A percentile compares a stretch with the other conserved stretches of the same genome.
phyloP scores from a whole-genome alignment of 1,140 invertebrate species.

The Thalassaphorura encarpata region DNA sequence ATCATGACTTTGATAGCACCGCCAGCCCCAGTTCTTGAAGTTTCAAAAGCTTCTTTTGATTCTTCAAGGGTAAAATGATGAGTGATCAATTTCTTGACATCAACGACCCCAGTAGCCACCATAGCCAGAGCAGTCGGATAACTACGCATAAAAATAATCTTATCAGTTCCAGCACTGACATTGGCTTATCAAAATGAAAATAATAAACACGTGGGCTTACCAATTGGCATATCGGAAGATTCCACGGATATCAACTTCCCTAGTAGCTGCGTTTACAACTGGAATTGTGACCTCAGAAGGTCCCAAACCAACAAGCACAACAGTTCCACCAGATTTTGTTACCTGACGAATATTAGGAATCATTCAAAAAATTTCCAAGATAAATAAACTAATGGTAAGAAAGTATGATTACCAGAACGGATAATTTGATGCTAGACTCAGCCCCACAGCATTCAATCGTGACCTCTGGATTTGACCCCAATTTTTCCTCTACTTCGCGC shows the following conservation, averaged over 20 bases:
- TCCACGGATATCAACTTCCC: conserved; percentile 84
- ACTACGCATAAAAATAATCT: conserved; percentile 44
- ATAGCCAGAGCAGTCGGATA: conserved; percentile 76
- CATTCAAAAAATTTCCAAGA: too few species aligned
- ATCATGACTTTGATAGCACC: conserved; percentile 89
- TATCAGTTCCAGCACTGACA: conserved; percentile 39
- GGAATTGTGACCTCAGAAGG: conserved; percentile 66
- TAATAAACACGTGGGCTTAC: too few species aligned
- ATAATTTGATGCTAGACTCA: conserved; percentile 28
- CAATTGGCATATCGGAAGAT: conserved; percentile 87
- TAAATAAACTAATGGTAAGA: too few species aligned
- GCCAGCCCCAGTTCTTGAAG: conserved; percentile 54
- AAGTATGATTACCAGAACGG: too few species aligned
- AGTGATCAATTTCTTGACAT: conserved; percentile 81
- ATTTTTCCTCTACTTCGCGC: too few species aligned
- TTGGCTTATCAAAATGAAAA: too few species aligned
- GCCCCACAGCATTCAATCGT: conserved; percentile 54
- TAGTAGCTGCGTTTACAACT: conserved; percentile 60
- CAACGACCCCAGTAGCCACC: conserved; percentile 66
- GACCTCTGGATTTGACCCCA: conserved; percentile 58
- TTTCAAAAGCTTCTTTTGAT: conserved; percentile 74
- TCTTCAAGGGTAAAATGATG: conserved; percentile 81
- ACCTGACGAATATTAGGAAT: conserved; percentile 57
- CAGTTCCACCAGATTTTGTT: conserved; percentile 69
- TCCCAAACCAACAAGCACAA: conserved; percentile 78